Evolutionary conservation across 2,797 vertebrate genomes (phyloP), one percentile per base, ranked within the genome.

Genomic region (Enteromius trimaculatus): DNA sequence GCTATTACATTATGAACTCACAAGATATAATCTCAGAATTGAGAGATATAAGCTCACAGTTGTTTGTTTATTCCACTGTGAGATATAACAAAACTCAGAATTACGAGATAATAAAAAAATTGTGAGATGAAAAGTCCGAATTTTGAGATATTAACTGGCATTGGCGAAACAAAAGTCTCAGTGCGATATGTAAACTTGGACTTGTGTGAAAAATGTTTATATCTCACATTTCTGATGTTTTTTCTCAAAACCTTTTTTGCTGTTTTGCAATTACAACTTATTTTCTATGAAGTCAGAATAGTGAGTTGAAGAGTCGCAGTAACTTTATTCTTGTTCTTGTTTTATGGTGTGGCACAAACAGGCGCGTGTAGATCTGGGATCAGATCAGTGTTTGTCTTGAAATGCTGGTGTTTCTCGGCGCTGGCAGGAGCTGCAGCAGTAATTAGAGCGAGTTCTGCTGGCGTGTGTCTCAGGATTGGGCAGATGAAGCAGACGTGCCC

Each of bases 401-500:
- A n/a, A n/a, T 29, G 68, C n/a, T 47, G 68, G 42, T 4, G 42
- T 71, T 19, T 49, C 14, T 71, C 68, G 8, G 19, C 49, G 62
- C 23, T 84, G 77, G 70, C 70, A 72, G 70, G 16, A 49, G 16
- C 2, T 23, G 37, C 65, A 68, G 75, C 58, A 47, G 75, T 64
- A 64, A 62, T 64, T 44, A 62, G 37, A 64, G 58, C 6, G 58
- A 77, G 75, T 31, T 77, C 10, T 55, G 82, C 68, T 68, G 72
- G 80, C n/a, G 49, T 37, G 88, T 85, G 85, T 88, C 88, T 90
- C 88, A 51, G 89, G 84, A 87, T 87, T 88, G 79, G 55, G 53
- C 64, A 85, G 84, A 62, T 84, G 79, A 83, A 70, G 85, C 77
- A 84, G 88, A 88, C 78, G 76, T 78, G 82, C 88, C 92, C 91